These are phyloP conservation scores for Gallinago stenura DNA, from an alignment of 2,797 vertebrate genomes.

Conservation along the genomic window DNA sequence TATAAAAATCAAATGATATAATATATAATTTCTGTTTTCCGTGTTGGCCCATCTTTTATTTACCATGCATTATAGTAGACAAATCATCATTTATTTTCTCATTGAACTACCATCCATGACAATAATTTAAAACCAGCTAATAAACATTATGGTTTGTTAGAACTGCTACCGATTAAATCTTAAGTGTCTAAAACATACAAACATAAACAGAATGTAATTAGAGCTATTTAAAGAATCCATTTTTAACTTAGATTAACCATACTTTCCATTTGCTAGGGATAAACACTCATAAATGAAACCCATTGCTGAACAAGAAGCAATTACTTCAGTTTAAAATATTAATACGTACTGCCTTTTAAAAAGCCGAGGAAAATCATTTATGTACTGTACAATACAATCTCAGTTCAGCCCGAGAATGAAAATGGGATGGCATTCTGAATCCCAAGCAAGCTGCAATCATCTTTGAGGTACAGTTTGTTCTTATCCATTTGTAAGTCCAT, in stretches of 20 bases:
- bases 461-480: slow-evolving; percentile 56
- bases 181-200: slow-evolving; percentile 84
- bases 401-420: slow-evolving; percentile 70
- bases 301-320: slow-evolving; percentile 84
- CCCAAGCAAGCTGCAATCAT: slow-evolving; percentile 63
- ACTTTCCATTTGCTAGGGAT: slow-evolving; percentile 83
- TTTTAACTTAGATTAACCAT: slow-evolving; percentile 87
- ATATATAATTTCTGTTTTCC: slow-evolving; percentile 6
- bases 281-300: slow-evolving; percentile 85
- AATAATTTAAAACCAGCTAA: slow-evolving; percentile 86
- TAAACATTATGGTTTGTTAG: slow-evolving; percentile 85
- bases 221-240: slow-evolving; percentile 86
- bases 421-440: slow-evolving; percentile 50
- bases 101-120: slow-evolving; percentile 76
- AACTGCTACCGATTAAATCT: slow-evolving; percentile 84
- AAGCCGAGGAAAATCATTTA: slow-evolving; percentile 83
- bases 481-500: slow-evolving; percentile 66
- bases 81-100: slow-evolving; percentile 79
- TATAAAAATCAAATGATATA: slow-evolving; percentile 38
- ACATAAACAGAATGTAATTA: slow-evolving; percentile 86
- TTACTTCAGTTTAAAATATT: slow-evolving; percentile 88
- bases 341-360: slow-evolving; percentile 81
- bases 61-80: slow-evolving; percentile 67
- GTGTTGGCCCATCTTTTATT: slow-evolving; percentile 75
- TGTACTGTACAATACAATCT: slow-evolving; percentile 70